Percentiles rank a stretch among this genome's conserved stretches.
Evolutionary conservation across 2,888 invertebrate species (phyloP).

Genomic region (Erebia ligea): DNA sequence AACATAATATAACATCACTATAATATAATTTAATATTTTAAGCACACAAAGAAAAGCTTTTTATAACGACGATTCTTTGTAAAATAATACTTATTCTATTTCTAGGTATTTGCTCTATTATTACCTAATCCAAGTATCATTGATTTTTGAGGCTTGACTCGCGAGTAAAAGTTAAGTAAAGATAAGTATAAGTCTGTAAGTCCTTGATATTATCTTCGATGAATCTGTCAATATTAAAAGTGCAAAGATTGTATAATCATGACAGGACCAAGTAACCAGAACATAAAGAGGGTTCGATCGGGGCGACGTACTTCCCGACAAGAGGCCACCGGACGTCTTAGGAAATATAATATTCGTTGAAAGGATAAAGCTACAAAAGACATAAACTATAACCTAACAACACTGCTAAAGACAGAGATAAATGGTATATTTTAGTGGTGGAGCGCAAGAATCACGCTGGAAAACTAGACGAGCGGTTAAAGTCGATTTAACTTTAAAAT

Average conservation of each 20-base stretch:
- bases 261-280: neutral
- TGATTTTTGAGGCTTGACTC: too few relatives aligned
- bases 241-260: conserved; percentile 4
- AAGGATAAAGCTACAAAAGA: conserved; percentile 1
- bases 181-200: neutral
- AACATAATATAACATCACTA: neutral
- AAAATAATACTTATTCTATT: too few relatives aligned
- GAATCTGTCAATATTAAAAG: neutral
- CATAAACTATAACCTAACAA: conserved; percentile 9
- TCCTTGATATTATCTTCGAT: neutral
- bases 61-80: too few relatives aligned
- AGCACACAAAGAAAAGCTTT: too few relatives aligned
- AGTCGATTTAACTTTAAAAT: conserved; percentile 1
- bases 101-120: too few relatives aligned
- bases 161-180: too few relatives aligned
- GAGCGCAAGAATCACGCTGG: neutral
- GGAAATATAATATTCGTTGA: conserved; percentile 9
- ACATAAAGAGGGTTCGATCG: neutral
- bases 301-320: neutral
- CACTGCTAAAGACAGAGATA: neutral
- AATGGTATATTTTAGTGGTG: neutral
- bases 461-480: neutral
- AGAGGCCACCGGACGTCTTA: conserved; percentile 23
- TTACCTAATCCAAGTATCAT: too few relatives aligned
- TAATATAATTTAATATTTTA: neutral